phyloP scores from a whole-genome alignment of 2,797 vertebrate species.

The Amphiprion clarkii region DNA sequence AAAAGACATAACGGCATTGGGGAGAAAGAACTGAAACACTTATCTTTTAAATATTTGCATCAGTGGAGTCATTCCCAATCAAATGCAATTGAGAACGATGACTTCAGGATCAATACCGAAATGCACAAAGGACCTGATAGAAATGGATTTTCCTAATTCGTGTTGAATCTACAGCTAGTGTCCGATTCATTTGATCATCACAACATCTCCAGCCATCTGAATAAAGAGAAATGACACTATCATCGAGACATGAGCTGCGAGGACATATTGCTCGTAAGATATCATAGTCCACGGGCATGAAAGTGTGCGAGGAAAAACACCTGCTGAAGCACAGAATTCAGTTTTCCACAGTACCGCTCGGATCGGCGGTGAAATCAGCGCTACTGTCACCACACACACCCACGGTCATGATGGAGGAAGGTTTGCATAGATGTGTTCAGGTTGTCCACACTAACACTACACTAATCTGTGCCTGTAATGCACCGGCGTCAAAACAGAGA shows the following conservation, averaged over 20 bases:
- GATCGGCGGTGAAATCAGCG: constrained; percentile 33
- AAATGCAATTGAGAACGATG: constrained; percentile 15
- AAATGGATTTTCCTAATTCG: constrained; percentile 12
- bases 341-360: constrained; percentile 1
- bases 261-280: constrained; percentile 61
- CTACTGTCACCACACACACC: constrained; percentile 31
- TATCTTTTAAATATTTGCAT: constrained; percentile 58
- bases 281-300: constrained; percentile 25
- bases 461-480: constrained; percentile 39
- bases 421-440: constrained; percentile 82
- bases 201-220: constrained; percentile 21
- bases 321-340: constrained; percentile 24
- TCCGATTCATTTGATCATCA: constrained; percentile 37
- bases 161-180: constrained; percentile 14
- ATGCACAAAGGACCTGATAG: constrained; percentile 37
- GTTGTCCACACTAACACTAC: constrained; percentile 47
- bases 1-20: constrained; percentile 54
- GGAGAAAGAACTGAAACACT: constrained; percentile 29
- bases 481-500: constrained; percentile 14
- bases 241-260: constrained; percentile 29
- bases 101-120: constrained; percentile 38
- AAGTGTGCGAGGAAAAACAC: constrained; percentile 22
- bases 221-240: constrained; percentile 11
- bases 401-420: constrained; percentile 53
- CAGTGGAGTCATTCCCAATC: constrained; percentile 40